Evolutionary conservation across 2,888 invertebrate species (phyloP), one percentile per base, ranked within the genome.

Genomic region (Sphaerophoria rueppellii): DNA sequence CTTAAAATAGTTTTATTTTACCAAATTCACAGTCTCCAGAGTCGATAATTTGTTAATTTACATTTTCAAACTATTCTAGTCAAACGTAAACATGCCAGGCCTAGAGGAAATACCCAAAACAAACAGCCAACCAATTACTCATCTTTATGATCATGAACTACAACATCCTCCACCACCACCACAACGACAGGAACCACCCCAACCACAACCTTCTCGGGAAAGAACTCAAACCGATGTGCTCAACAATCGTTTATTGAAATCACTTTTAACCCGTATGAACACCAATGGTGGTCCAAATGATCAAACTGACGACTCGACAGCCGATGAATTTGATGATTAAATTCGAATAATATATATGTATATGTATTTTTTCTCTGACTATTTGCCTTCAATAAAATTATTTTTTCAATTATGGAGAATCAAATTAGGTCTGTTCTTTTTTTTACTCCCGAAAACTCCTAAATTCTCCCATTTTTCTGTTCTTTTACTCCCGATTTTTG

Each of bases 211-310:
- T 1, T 76, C 83, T 5, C 87, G 91, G 2, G 90, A 91, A 87
- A 35, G 89, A 37, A 91, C 91, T 4, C 91, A 91, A 88, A 91
- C 91, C 0, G 91, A 91, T 86, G 88, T 89, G 48, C 87, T 91
- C 0, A 91, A 91, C 46, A 89, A 90, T 60, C 88, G 89, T 3
- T 82, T 91, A 3, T 63, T 91, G 0, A 89, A 89, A 74, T 90
- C 91, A 6, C 87, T 91, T 43, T 76, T 91, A 7, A 88, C 88
- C 40, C 88, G 89, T 6, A 89, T 91, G 87, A 90, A 91, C 71
- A 80, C 86, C 9, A 67, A 72, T 0, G 76, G 76, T n/a, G 54
- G 85, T 12, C 32, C 63, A 14, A 76, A 71, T 37, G 73, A 58
- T 40, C 54, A 24, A 4, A 34, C 40, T 12, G 65, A 61, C 37